A percentile compares a stretch with the other conserved stretches of the same genome.
Evolutionary conservation across 2,888 invertebrate genomes (phyloP).

Genomic region (Hirudinaria manillensis): DNA sequence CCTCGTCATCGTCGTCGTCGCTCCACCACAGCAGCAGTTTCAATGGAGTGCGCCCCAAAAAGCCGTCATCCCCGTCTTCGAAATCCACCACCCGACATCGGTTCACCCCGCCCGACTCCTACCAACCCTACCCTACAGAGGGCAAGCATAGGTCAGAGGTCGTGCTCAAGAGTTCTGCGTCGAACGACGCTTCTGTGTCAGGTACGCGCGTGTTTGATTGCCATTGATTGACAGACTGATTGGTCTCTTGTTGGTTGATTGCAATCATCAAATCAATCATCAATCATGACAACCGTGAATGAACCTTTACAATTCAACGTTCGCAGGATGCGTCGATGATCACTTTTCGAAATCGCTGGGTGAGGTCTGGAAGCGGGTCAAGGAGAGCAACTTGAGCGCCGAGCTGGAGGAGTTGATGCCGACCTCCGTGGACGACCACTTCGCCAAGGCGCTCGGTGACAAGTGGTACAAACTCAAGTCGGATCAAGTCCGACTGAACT

Average conservation of each 20-base stretch:
- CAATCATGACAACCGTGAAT: too few relatives aligned
- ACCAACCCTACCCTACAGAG: conserved; percentile 25
- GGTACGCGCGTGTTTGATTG: neutral
- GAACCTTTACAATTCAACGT: neutral
- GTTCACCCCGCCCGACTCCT: conserved; percentile 29
- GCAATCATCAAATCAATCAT: too few relatives aligned
- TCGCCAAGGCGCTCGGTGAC: conserved; percentile 76
- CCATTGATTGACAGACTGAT: too few relatives aligned
- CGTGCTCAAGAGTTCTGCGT: conserved; percentile 10
- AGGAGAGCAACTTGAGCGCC: neutral
- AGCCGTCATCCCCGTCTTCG: conserved; percentile 21
- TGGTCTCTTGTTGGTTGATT: too few relatives aligned
- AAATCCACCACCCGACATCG: conserved; percentile 26
- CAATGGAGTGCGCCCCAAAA: conserved; percentile 11
- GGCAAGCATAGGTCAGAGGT: neutral
- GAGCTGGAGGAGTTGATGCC: conserved; percentile 32
- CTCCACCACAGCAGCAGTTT: conserved; percentile 30
- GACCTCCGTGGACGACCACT: conserved; percentile 74
- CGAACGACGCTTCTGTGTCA: neutral
- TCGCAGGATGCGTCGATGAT: conserved; percentile 22
- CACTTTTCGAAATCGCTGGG: conserved; percentile 30
- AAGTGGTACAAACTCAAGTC: conserved; percentile 63
- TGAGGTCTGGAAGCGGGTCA: conserved; percentile 27
- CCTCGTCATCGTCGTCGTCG: conserved; percentile 20
- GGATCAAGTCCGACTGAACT: neutral